phyloP scores from a whole-genome alignment of 2,888 invertebrate species.

The Pachymerium ferrugineum region DNA sequence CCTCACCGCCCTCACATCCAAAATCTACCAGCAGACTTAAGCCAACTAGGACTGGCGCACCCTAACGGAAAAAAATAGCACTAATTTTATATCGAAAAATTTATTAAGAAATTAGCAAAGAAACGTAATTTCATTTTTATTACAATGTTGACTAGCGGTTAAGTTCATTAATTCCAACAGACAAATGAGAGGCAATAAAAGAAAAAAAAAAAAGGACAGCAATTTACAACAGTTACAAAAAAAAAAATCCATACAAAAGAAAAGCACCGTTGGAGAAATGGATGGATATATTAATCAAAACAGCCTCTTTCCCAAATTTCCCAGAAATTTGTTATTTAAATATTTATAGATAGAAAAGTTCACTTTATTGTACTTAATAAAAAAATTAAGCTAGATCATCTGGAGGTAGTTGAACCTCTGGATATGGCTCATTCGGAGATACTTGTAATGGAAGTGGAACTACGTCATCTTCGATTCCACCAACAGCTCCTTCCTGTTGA shows the following conservation, averaged over 20 bases:
- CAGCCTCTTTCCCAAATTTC: neutral
- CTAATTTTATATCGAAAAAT: neutral
- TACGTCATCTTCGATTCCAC: constrained; percentile 37
- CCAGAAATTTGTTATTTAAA: neutral
- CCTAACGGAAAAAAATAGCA: neutral
- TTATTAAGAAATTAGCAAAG: neutral
- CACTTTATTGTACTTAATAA: too few species aligned
- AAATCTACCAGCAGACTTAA: too few species aligned
- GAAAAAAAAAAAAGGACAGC: neutral
- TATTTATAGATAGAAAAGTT: too few species aligned
- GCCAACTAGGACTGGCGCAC: too few species aligned
- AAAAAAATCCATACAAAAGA: neutral
- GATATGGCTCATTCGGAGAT: constrained; percentile 36
- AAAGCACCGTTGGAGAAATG: constrained; percentile 13
- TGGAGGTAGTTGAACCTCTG: constrained; percentile 34
- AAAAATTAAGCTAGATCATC: constrained; percentile 29
- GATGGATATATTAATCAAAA: neutral
- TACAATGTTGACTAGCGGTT: neutral
- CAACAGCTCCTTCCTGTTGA: constrained; percentile 37
- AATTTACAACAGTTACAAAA: neutral
- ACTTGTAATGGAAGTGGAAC: constrained; percentile 33
- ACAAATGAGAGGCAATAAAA: neutral
- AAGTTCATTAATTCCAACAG: constrained; percentile 13
- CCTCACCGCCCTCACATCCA: too few species aligned
- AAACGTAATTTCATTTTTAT: neutral